These are phyloP conservation scores for Beroe ovata DNA, from an alignment of 37 sponge, comb jelly and placozoan genomes.

Conservation along the genomic window DNA sequence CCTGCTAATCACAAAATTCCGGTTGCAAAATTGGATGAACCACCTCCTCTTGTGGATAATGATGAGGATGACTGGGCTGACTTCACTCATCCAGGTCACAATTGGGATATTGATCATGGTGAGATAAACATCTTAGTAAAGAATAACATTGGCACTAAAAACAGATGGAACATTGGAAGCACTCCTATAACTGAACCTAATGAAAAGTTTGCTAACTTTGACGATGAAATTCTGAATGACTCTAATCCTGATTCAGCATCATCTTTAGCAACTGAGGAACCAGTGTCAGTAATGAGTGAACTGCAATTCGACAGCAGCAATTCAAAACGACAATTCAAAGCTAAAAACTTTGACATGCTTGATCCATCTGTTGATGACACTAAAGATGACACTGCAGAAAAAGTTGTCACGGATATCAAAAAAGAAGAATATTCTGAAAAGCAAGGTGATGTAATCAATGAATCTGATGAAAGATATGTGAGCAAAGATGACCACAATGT, in stretches of 20 bases:
- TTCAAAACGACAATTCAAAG: not conserved
- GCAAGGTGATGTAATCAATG: not conserved
- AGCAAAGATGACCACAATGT: not conserved
- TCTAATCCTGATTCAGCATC: not conserved
- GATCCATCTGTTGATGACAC: not conserved
- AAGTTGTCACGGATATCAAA: not conserved
- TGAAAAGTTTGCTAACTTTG: not conserved
- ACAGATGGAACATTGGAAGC: slow-evolving; percentile 2
- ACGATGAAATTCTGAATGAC: not conserved
- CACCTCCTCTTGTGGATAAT: slow-evolving; percentile 22
- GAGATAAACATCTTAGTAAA: not conserved
- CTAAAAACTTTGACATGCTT: not conserved
- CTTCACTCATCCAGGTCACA: slow-evolving; percentile 53
- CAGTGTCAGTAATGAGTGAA: not conserved
- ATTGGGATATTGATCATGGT: slow-evolving; percentile 49
- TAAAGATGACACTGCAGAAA: not conserved
- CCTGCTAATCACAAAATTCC: too few relatives aligned
- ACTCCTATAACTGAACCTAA: not conserved
- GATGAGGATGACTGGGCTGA: slow-evolving; percentile 65
- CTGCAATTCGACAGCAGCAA: not conserved
- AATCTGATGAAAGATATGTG: not conserved
- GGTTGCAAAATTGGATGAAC: slow-evolving; percentile 7
- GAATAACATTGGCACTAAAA: slow-evolving; percentile 49
- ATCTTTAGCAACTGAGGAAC: not conserved
- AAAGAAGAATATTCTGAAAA: not conserved